Evolutionary conservation across 1,140 invertebrate genomes (phyloP).

Genomic region (Pinna nobilis): DNA sequence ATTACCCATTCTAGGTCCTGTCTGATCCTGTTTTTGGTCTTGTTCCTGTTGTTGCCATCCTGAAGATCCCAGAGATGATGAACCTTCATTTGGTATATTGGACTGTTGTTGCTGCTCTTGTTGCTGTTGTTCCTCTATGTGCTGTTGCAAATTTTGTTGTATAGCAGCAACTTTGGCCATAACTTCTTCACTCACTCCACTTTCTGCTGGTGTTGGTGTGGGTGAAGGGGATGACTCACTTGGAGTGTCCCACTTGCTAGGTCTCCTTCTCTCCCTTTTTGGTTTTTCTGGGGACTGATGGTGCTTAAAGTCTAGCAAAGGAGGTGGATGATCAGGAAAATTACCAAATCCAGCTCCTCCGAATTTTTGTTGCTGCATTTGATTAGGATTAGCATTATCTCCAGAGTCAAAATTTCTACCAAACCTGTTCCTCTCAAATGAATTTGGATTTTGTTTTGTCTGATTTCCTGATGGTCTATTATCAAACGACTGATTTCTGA

Average conservation of each 20-base stretch:
- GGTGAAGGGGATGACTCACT: constrained; percentile 30
- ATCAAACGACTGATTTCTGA: too few species aligned
- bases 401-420: too few species aligned
- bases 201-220: constrained; percentile 35
- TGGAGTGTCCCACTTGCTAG: constrained; percentile 59
- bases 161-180: constrained; percentile 25
- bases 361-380: too few species aligned
- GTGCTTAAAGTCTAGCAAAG: too few species aligned
- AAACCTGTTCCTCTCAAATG: too few species aligned
- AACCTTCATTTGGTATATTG: not conserved
- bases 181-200: constrained; percentile 42
- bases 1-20: constrained; percentile 1
- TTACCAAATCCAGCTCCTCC: too few species aligned
- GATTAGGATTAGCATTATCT: too few species aligned
- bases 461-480: too few species aligned
- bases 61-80: not conserved
- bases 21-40: constrained; percentile 3
- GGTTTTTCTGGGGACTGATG: too few species aligned
- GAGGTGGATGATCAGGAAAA: too few species aligned
- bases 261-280: constrained; percentile 51
- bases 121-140: not conserved
- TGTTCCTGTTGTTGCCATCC: constrained; percentile 3
- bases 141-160: constrained; percentile 22
- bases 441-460: too few species aligned
- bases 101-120: constrained; percentile 1